Conservation (phyloP, 2,797 vertebrate species). For the Eulemur coronatus region DNA sequence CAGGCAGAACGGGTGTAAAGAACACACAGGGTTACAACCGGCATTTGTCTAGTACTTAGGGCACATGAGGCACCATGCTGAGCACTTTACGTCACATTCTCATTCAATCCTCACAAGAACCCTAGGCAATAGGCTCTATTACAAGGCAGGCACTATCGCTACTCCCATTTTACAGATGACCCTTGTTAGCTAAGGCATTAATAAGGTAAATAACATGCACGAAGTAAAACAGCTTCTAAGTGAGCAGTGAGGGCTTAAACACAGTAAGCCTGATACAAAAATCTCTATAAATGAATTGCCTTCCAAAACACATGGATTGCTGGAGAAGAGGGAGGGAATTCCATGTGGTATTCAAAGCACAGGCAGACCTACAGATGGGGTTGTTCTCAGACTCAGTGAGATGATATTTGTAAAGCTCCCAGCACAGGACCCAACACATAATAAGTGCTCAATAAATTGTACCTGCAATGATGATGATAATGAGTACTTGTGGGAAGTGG, state of each 20-base stretch:
- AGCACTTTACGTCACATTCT: not conserved
- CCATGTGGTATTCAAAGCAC: not conserved
- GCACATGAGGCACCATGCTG: not conserved
- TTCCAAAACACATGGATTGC: not conserved
- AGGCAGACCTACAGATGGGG: not conserved
- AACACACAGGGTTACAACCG: not conserved
- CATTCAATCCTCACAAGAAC: not conserved
- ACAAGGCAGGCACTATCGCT: not conserved
- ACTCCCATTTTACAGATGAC: not conserved
- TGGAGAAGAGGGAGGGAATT: not conserved
- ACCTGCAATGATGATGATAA: not conserved
- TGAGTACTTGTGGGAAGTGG: not conserved
- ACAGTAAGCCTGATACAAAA: not conserved
- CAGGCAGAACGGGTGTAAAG: not conserved
- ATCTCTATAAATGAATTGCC: not conserved
- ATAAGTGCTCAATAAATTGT: not conserved
- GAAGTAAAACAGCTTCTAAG: not conserved
- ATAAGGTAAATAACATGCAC: not conserved
- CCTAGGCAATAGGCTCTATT: not conserved
- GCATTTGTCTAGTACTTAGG: not conserved
- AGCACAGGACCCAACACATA: not conserved
- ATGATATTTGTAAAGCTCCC: not conserved
- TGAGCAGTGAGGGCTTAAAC: not conserved
- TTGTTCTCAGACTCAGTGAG: not conserved
- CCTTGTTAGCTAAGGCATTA: not conserved